Evolutionary conservation across 2,888 invertebrate genomes (phyloP).

Genomic region (Cheilosia impressa): DNA sequence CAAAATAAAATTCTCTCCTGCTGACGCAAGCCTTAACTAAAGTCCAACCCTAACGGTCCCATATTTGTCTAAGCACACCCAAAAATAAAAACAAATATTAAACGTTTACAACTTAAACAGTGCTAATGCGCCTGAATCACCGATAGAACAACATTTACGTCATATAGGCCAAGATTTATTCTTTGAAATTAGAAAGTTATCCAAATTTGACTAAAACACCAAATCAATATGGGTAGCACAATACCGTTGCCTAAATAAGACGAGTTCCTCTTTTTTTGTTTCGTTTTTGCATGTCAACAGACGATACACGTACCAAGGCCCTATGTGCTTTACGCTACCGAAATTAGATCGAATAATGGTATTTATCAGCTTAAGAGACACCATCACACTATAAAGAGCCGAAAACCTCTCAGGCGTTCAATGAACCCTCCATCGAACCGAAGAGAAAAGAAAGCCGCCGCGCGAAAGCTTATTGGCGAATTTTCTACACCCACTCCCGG

Average conservation of each 20-base stretch:
- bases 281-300: slow-evolving; percentile 9
- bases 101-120: background rate
- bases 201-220: slow-evolving; percentile 13
- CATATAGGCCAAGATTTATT: slow-evolving; percentile 47
- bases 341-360: slow-evolving; percentile 36
- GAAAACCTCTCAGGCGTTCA: slow-evolving; percentile 57
- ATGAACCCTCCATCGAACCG: slow-evolving; percentile 47
- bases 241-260: slow-evolving; percentile 38
- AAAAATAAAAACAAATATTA: background rate
- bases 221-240: background rate
- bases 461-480: slow-evolving; percentile 41
- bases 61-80: background rate
- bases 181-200: slow-evolving; percentile 41
- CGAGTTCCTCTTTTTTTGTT: slow-evolving; percentile 15
- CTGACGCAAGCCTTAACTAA: background rate
- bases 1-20: background rate
- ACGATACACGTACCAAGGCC: background rate
- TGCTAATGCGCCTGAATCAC: background rate
- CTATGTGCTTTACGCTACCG: background rate
- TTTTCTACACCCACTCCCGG: slow-evolving; percentile 70
- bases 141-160: slow-evolving; percentile 20
- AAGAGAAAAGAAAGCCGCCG: slow-evolving; percentile 67
- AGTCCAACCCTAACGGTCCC: background rate
- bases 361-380: slow-evolving; percentile 41
- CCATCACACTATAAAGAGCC: slow-evolving; percentile 28